A percentile compares a stretch with the other conserved stretches of the same genome.
Evolutionary conservation across 2,113 vertebrate species (phyloP).

Genomic region (Gasterosteus nipponicus): DNA sequence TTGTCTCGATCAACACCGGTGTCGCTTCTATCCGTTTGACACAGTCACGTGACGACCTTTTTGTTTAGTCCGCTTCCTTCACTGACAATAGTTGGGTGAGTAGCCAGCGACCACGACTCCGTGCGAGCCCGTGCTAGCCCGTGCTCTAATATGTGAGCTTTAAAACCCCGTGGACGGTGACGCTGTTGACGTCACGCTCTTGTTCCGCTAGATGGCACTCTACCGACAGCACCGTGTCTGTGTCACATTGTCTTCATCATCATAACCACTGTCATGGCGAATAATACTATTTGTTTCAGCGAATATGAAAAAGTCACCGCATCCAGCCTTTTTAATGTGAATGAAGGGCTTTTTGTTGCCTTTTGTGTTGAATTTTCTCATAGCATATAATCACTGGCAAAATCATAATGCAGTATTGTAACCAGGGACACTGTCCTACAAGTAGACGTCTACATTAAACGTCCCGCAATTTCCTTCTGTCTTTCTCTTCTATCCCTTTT

Average conservation of each 20-base stretch:
- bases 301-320: not conserved
- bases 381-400: not conserved
- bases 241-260: not conserved
- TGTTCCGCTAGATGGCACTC: slow-evolving; percentile 56
- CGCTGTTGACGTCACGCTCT: slow-evolving; percentile 16
- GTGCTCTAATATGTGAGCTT: no score
- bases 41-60: not conserved
- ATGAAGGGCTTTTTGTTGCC: not conserved
- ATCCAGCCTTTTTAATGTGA: not conserved
- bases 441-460: not conserved
- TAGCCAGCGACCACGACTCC: not conserved
- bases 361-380: not conserved
- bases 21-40: not conserved
- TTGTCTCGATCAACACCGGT: not conserved
- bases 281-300: not conserved
- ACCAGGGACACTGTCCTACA: not conserved
- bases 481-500: not conserved
- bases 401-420: not conserved
- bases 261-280: not conserved
- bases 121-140: not conserved
- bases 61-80: not conserved
- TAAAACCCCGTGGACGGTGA: not conserved
- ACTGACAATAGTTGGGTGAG: slow-evolving; percentile 61
- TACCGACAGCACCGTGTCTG: not conserved
- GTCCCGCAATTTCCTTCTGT: no score